A percentile compares a stretch with the other conserved stretches of the same genome.
Evolutionary conservation across 2,888 invertebrate genomes (phyloP).

Genomic region (Dasysyrphus albostriatus): DNA sequence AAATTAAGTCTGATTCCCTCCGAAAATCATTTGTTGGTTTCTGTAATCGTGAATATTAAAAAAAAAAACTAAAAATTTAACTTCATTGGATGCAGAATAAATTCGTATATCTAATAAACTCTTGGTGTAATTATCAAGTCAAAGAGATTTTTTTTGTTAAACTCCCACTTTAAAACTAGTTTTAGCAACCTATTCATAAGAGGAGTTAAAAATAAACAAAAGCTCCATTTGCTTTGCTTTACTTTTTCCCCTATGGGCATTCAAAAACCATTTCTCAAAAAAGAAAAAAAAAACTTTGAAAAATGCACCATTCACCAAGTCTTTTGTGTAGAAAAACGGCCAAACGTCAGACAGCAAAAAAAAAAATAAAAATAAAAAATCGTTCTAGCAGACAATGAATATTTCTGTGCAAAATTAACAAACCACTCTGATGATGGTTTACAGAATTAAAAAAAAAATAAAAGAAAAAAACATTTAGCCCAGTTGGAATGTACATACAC

Average conservation of each 20-base stretch:
- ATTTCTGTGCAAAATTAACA: background rate
- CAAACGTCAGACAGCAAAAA: conserved; percentile 32
- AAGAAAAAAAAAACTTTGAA: conserved; percentile 6
- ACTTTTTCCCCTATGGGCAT: background rate
- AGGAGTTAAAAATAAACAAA: background rate
- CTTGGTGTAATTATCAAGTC: conserved; percentile 57
- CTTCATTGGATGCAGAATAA: conserved; percentile 4
- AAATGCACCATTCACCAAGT: conserved; percentile 10
- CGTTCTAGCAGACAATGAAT: conserved; percentile 9
- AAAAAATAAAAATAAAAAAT: conserved; percentile 22
- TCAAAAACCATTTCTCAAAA: conserved; percentile 19
- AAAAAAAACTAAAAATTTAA: background rate
- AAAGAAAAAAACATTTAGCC: background rate
- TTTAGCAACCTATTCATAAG: background rate
- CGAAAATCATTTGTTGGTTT: too few species aligned
- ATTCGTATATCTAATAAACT: conserved; percentile 47
- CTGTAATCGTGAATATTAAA: too few species aligned
- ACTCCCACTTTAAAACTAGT: conserved; percentile 6
- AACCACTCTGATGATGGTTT: too few species aligned
- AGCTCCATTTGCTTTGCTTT: conserved; percentile 2
- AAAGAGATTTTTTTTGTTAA: conserved; percentile 21
- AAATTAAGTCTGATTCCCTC: too few species aligned
- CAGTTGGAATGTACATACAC: too few species aligned
- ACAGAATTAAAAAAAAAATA: background rate
- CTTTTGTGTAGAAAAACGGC: conserved; percentile 7